Percentiles rank a stretch among this genome's conserved stretches.
phyloP scores from a whole-genome alignment of 2,113 vertebrate species.

The Sceloporus undulatus region DNA sequence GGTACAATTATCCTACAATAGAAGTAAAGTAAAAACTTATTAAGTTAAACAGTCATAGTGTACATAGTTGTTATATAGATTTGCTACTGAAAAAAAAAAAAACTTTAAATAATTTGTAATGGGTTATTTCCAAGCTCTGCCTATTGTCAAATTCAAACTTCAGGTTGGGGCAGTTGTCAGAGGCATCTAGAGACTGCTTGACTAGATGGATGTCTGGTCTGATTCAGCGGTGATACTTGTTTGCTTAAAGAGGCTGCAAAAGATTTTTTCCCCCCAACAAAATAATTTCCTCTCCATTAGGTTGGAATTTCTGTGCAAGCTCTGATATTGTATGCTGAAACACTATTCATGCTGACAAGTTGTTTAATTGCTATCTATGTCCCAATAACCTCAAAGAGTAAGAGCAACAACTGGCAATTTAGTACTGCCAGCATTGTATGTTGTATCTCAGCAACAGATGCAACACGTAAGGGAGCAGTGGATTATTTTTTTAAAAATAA shows the following conservation, averaged over 20 bases:
- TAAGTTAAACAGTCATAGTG: no score
- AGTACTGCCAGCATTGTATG: conserved; percentile 54
- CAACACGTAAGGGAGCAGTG: conserved; percentile 67
- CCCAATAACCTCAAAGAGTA: conserved; percentile 71
- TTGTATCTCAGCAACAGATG: conserved; percentile 66
- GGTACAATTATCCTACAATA: no score
- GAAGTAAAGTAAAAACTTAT: no score
- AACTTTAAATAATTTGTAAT: neutral
- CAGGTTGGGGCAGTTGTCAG: neutral
- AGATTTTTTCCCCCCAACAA: neutral
- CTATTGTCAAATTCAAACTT: neutral
- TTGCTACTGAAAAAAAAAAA: neutral
- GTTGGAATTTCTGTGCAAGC: conserved; percentile 37
- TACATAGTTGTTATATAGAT: neutral
- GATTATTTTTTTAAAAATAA: conserved; percentile 66
- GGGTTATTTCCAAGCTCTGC: neutral
- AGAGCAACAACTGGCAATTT: conserved; percentile 73
- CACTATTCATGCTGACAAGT: conserved; percentile 50
- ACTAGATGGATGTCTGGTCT: neutral
- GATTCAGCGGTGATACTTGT: neutral
- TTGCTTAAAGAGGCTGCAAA: neutral
- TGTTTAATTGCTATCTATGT: conserved; percentile 73
- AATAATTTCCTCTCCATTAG: conserved; percentile 33
- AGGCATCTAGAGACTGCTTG: neutral
- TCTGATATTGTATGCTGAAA: conserved; percentile 44